Base-by-base conservation (phyloP, 35 echinoderm and acorn worm genomes). In the Apostichopus parvimensis region DNA sequence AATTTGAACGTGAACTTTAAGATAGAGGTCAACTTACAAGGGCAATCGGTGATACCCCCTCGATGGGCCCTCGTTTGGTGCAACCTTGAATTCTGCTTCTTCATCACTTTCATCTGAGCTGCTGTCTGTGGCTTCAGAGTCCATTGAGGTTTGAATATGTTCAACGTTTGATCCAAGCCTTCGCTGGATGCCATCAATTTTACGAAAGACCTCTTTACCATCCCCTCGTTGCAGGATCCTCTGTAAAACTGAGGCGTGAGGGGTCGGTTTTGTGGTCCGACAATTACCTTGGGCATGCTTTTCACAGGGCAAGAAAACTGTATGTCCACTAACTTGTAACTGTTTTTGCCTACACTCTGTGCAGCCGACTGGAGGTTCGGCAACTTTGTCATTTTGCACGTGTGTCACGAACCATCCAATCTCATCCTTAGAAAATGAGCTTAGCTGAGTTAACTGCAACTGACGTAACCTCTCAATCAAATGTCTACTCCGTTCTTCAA, bases 121-220 rank as follows among this genome's bases (percentile, higher is more conserved):
- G 82, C 95, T 94, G 28, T 99, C 97, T 9, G 97, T 99, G 71
- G 92, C 97, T 91, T 99, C 95, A 88, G 93, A 93, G 84, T 99
- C 97, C 15, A 96, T 61, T 9, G 80, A 76, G 23, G 62, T 90
- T 65, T 99, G 93, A 55, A 93, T 77, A 92, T 99, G 97, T 66
- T 68, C 73, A 26, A 99, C 77, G 54, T 93, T 86, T 56, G 89
- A 56, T n/a, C 80, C 84, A 53, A 97, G 91, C 45, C 88, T 59
- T 52, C 24, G 17, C 18, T 79, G 77, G 6, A 91, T 73, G 57
- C 79, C 76, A 53, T 11, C 72, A 56, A 91, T 79, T 22, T 59
- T 79, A 17, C 77, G 71, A 78, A 91, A 91, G 72, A 79, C 77
- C 61, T 79, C 89, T 79, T 79, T 91, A 52, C 77, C 89, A 91